A percentile compares a stretch with the other conserved stretches of the same genome.
These are phyloP conservation scores for Eumacrocentrus americanus DNA, from an alignment of 2,888 invertebrate species.

Conservation along the genomic window DNA sequence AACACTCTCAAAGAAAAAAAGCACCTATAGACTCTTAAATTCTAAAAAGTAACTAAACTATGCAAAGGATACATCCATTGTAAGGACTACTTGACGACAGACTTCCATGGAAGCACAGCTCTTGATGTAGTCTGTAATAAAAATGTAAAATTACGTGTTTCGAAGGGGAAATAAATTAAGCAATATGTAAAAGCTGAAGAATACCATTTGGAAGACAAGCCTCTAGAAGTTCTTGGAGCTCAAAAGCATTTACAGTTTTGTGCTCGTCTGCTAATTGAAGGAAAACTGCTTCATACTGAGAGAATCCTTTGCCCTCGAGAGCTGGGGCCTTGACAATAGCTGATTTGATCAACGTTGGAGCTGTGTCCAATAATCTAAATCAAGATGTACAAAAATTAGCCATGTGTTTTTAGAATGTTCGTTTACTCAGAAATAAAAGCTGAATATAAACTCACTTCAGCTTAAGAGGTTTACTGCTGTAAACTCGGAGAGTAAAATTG, in stretches of 20 bases:
- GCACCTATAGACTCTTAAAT: not conserved
- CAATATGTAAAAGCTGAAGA: no score
- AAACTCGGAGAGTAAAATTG: slow-evolving; percentile 83
- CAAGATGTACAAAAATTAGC: slow-evolving; percentile 41
- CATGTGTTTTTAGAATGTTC: no score
- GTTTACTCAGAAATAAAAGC: no score
- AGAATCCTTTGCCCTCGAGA: slow-evolving; percentile 75
- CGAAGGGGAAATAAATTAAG: slow-evolving; percentile 7
- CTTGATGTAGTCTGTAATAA: slow-evolving; percentile 81
- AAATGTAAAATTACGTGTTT: not conserved
- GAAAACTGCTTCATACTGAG: slow-evolving; percentile 89
- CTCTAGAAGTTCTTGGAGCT: slow-evolving; percentile 86
- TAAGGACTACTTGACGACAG: slow-evolving; percentile 86
- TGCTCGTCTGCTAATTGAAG: slow-evolving; percentile 90
- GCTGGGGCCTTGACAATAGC: slow-evolving; percentile 79
- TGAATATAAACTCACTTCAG: slow-evolving; percentile 68
- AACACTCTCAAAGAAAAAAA: not conserved
- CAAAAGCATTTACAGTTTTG: slow-evolving; percentile 87
- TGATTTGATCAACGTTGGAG: slow-evolving; percentile 73
- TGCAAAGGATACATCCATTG: slow-evolving; percentile 80
- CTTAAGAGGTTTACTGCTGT: slow-evolving; percentile 78
- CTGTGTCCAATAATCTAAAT: slow-evolving; percentile 64
- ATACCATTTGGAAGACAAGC: slow-evolving; percentile 85
- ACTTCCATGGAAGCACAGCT: slow-evolving; percentile 92
- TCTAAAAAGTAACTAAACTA: slow-evolving; percentile 5